Evolutionary conservation across 2,888 invertebrate species (phyloP).

Genomic region (Euphydryas editha): DNA sequence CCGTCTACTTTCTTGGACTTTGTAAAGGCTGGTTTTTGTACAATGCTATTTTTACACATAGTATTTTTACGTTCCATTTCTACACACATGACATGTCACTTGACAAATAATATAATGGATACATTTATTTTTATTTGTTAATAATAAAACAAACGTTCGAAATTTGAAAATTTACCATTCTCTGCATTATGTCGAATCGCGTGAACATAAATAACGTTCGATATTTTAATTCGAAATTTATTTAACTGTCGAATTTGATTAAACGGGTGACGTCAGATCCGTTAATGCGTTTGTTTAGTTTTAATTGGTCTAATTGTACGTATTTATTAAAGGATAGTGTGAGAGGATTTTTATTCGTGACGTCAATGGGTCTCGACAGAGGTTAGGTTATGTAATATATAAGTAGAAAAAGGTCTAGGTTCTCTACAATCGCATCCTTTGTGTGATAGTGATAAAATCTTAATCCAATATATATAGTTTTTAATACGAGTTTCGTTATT

Average conservation of each 20-base stretch:
- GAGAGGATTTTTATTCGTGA: constrained; percentile 46
- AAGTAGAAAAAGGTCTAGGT: constrained; percentile 16
- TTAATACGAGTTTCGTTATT: neutral
- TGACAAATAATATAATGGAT: constrained; percentile 8
- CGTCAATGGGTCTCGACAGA: constrained; percentile 50
- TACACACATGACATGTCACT: constrained; percentile 36
- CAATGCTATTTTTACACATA: constrained; percentile 63
- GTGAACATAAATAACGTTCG: constrained; percentile 39
- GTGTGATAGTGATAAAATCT: constrained; percentile 4
- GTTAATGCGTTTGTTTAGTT: neutral
- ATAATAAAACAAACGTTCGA: constrained; percentile 37
- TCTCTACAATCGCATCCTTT: constrained; percentile 24
- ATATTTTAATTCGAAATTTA: constrained; percentile 12
- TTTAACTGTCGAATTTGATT: neutral
- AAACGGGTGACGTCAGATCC: neutral
- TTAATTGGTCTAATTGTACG: neutral
- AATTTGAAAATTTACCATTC: constrained; percentile 41
- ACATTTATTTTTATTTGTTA: constrained; percentile 12
- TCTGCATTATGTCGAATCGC: constrained; percentile 72
- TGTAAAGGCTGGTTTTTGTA: constrained; percentile 59
- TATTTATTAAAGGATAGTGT: constrained; percentile 14
- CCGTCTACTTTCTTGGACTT: constrained; percentile 44
- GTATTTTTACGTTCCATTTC: constrained; percentile 51
- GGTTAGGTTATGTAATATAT: constrained; percentile 75
- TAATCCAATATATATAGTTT: neutral